These are phyloP conservation scores for Stictocephala bisonia DNA, from an alignment of 2,888 invertebrate species.

Conservation along the genomic window DNA sequence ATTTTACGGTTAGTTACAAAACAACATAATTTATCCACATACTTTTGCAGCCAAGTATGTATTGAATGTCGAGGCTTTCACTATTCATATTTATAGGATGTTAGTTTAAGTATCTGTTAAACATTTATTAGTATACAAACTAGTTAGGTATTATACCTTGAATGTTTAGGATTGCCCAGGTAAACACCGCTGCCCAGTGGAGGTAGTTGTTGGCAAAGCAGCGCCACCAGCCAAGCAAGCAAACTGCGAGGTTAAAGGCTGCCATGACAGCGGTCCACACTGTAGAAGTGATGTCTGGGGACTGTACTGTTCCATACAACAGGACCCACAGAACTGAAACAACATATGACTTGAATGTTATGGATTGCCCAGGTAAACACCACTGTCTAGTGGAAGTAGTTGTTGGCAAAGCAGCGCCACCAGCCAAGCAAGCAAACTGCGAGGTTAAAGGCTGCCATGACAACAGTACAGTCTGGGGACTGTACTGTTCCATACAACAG, in stretches of 20 bases:
- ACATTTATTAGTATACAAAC: neutral
- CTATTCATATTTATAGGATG: neutral
- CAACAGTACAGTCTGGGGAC: constrained; percentile 83
- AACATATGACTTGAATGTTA: constrained; percentile 86
- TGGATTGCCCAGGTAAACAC: constrained; percentile 90
- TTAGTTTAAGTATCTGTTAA: neutral
- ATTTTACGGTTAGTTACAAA: no score
- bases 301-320: neutral
- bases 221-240: constrained; percentile 86
- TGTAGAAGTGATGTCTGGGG: neutral
- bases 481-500: no score
- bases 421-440: constrained; percentile 84
- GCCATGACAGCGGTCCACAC: constrained; percentile 80
- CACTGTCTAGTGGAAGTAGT: constrained; percentile 93
- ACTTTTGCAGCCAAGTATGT: no score
- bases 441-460: constrained; percentile 80
- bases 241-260: constrained; percentile 80
- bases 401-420: constrained; percentile 93
- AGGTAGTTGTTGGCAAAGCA: constrained; percentile 94
- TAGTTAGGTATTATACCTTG: constrained; percentile 74
- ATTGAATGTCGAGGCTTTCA: neutral
- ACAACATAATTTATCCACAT: no score
- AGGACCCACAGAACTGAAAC: constrained; percentile 19
- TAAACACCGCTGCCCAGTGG: constrained; percentile 91
- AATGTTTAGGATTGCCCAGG: constrained; percentile 87